Evolutionary conservation across 2,888 invertebrate species (phyloP).

Genomic region (Lithophane ornitopus): DNA sequence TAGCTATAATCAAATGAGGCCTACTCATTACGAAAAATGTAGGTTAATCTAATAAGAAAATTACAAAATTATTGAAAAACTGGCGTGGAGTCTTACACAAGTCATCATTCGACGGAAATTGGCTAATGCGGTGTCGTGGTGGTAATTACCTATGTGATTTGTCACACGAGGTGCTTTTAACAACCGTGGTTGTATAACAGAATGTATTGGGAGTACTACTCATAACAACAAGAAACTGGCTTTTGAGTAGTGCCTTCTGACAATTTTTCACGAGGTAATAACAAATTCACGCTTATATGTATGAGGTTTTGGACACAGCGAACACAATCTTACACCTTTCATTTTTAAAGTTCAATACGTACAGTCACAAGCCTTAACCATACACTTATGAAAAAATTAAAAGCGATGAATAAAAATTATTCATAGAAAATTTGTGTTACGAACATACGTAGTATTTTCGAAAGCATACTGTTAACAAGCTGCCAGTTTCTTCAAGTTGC

Average conservation of each 20-base stretch:
- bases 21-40: background rate
- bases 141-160: constrained; percentile 51
- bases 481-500: too few species aligned
- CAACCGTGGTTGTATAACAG: constrained; percentile 5
- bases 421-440: background rate
- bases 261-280: background rate
- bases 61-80: constrained; percentile 17
- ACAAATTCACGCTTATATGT: background rate
- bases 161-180: constrained; percentile 20
- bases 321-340: background rate
- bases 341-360: constrained; percentile 2
- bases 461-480: too few species aligned
- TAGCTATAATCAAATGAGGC: background rate
- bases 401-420: background rate
- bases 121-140: constrained; percentile 10
- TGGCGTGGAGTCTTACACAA: constrained; percentile 22
- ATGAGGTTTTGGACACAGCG: background rate
- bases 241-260: background rate
- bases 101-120: constrained; percentile 43
- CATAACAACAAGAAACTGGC: background rate
- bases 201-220: background rate
- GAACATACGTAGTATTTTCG: background rate
- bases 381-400: background rate
- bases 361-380: too few species aligned
- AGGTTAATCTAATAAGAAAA: constrained; percentile 8